Evolutionary conservation across 2,797 vertebrate genomes (phyloP).

Genomic region (Spheniscus humboldti): DNA sequence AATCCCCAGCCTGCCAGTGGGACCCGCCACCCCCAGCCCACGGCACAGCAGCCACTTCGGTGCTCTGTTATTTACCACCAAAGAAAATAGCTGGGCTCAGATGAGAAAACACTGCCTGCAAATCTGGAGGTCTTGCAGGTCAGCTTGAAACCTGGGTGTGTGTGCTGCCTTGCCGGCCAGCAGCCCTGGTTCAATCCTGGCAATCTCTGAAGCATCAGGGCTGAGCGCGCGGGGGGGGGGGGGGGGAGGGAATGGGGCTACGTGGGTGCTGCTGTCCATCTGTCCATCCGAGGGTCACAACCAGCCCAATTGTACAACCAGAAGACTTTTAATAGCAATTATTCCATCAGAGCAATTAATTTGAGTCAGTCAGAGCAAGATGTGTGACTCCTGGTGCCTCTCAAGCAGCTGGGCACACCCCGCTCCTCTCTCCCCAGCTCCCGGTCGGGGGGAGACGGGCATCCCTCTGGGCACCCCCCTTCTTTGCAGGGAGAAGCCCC

Average conservation of each 20-base stretch:
- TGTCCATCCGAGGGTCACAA: neutral
- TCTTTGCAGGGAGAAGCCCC: neutral
- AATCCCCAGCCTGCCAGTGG: neutral
- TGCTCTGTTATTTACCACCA: neutral
- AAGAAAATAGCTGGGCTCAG: fast-evolving
- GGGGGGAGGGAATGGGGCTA: fast-evolving
- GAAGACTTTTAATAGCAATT: neutral
- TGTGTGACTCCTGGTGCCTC: neutral
- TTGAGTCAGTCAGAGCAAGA: neutral
- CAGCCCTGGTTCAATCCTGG: neutral
- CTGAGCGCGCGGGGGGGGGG: fast-evolving
- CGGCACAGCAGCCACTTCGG: fast-evolving
- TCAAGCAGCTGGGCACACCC: neutral
- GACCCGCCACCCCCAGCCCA: neutral
- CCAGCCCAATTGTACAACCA: neutral
- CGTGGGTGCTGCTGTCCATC: fast-evolving
- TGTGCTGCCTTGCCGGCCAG: neutral
- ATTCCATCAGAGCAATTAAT: too few relatives aligned
- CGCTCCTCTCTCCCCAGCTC: neutral
- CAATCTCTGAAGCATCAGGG: neutral
- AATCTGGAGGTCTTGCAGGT: neutral
- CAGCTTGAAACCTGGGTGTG: neutral
- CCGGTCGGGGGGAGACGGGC: fast-evolving
- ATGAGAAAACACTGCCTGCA: fast-evolving
- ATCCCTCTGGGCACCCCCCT: too few relatives aligned